Evolutionary conservation across 1,140 invertebrate genomes (phyloP).

Genomic region (Atta cephalotes): DNA sequence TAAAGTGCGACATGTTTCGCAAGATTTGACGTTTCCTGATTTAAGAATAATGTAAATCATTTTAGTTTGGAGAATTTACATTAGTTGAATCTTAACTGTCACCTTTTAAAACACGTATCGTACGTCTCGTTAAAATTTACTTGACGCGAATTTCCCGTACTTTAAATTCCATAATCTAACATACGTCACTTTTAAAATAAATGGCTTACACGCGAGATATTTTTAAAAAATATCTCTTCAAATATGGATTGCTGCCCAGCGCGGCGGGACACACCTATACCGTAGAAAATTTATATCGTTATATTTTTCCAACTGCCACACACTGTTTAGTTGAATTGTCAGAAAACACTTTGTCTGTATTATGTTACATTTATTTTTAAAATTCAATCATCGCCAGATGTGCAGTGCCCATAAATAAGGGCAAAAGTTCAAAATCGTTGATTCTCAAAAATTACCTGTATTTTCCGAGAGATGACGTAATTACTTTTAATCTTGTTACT

Average conservation of each 20-base stretch:
- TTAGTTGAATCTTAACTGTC: neutral
- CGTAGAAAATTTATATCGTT: constrained; percentile 26
- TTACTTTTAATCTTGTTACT: constrained; percentile 3
- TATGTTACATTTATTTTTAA: constrained; percentile 5
- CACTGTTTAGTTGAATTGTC: constrained; percentile 24
- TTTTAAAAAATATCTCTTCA: constrained; percentile 27
- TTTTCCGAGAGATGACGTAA: neutral
- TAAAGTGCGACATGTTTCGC: constrained; percentile 12
- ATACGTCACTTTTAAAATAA: constrained; percentile 21
- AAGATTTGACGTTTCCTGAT: constrained; percentile 1
- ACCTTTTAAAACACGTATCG: constrained; percentile 11
- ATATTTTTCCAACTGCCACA: constrained; percentile 1
- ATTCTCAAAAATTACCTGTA: neutral
- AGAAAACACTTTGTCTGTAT: neutral
- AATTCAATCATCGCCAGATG: constrained; percentile 3
- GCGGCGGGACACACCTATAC: neutral
- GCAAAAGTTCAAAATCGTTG: neutral
- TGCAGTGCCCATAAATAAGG: neutral
- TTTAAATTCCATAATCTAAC: constrained; percentile 41
- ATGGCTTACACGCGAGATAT: constrained; percentile 2
- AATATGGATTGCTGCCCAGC: constrained; percentile 18
- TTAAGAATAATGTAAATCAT: neutral
- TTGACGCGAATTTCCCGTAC: neutral
- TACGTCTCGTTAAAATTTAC: constrained; percentile 11
- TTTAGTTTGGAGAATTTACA: neutral